These are phyloP conservation scores for Psilopogon haemacephalus DNA, from an alignment of 2,113 vertebrate species.

Conservation along the genomic window DNA sequence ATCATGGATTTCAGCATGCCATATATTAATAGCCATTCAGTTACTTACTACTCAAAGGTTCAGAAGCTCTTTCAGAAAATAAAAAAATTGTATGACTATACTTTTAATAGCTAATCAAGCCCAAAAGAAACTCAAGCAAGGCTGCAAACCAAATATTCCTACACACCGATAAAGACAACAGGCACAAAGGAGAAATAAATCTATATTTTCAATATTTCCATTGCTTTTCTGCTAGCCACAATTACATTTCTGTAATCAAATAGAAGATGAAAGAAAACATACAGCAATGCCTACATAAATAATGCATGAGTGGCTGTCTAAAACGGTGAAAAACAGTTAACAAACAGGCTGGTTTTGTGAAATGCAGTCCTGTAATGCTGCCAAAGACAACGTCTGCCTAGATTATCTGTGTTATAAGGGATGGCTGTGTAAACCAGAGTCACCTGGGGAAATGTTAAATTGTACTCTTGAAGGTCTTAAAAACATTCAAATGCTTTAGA, in stretches of 20 bases:
- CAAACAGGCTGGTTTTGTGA: conserved; percentile 18
- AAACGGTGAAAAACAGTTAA: conserved; percentile 35
- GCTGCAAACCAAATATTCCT: neutral
- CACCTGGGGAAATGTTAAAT: conserved; percentile 36
- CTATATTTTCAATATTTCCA: conserved; percentile 17
- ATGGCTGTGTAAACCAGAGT: conserved; percentile 56
- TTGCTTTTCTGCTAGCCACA: conserved; percentile 36
- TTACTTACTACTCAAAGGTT: neutral
- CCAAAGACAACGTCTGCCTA: conserved; percentile 56
- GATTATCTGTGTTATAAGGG: conserved; percentile 48
- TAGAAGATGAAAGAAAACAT: conserved; percentile 50
- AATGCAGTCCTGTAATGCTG: neutral
- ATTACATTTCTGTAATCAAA: conserved; percentile 37
- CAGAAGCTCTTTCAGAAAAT: neutral
- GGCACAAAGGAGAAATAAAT: conserved; percentile 15
- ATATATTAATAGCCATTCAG: neutral
- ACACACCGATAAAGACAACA: neutral
- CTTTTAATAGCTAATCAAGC: neutral
- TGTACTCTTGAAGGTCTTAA: conserved; percentile 58
- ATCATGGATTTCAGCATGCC: neutral
- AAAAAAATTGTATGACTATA: neutral
- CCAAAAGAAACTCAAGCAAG: neutral
- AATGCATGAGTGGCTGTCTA: conserved; percentile 31
- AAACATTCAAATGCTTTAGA: conserved; percentile 49
- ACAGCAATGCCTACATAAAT: conserved; percentile 9